Base-by-base conservation (phyloP, 2,888 invertebrate genomes). In the Gasteruption jaculator region DNA sequence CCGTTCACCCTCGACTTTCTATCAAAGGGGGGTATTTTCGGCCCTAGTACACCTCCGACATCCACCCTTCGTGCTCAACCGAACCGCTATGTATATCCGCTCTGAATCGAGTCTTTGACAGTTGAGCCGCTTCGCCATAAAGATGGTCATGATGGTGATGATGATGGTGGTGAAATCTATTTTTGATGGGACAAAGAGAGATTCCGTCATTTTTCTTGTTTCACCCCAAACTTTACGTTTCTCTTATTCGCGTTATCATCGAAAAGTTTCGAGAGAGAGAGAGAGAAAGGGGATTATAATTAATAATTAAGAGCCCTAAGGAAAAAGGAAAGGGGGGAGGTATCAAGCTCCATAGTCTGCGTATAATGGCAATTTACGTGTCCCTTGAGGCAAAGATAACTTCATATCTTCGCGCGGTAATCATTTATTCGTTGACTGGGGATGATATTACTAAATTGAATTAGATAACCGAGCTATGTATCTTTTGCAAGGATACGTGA, bases 291-390 rank as follows among this genome's bases (percentile, higher is more conserved):
- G n/a, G n/a, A n/a, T n/a, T n/a, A 54, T 62, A 63, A 66, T 66
- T 61, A 65, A 65, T 65, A 65, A 65, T 63, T 63, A 61, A 63
- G 60, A 58, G 53, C 53, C 34, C 39, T 40, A 46, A 40, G 38
- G 47, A 34, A 38, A 46, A 46, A 47, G 45, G 49, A 46, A 48
- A 44, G 37, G 25, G 38, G 50, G 56, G 56, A 56, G 54, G 49
- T n/a, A n/a, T n/a, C n/a, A n/a, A n/a, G n/a, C n/a, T n/a, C n/a
- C n/a, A n/a, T n/a, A n/a, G n/a, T n/a, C n/a, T 41, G 42, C 48
- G 58, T 55, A 58, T 65, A 67, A 68, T 65, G 63, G 65, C 65
- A 69, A 70, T 68, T 70, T 70, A 69, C 69, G 65, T 61, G 54
- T 65, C 69, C 68, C 69, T 52, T 48, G 65, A 59, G 69, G 58